These are phyloP conservation scores for Gastrophysa polygoni DNA, from an alignment of 2,888 invertebrate species.

Conservation along the genomic window DNA sequence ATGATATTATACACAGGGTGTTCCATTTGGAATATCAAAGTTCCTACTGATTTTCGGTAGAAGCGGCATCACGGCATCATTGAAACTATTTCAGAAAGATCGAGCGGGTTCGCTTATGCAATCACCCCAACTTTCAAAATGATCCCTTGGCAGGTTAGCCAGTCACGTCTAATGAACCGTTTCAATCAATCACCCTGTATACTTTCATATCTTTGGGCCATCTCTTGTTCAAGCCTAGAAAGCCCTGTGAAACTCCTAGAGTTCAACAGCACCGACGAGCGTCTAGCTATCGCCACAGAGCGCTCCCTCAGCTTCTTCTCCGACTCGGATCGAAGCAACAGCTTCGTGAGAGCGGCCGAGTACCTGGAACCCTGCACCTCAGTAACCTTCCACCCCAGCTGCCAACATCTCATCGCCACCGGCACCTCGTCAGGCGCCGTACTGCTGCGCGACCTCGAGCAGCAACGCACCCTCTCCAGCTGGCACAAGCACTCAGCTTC, in stretches of 20 bases:
- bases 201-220: too few relatives aligned
- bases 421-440: slow-evolving; percentile 46
- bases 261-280: slow-evolving; percentile 46
- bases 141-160: too few relatives aligned
- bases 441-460: slow-evolving; percentile 43
- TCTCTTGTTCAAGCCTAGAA: slow-evolving; percentile 28
- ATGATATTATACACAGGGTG: too few relatives aligned
- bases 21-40: too few relatives aligned
- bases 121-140: too few relatives aligned
- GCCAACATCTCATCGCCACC: slow-evolving; percentile 40
- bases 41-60: too few relatives aligned
- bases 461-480: slow-evolving; percentile 33
- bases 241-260: slow-evolving; percentile 42
- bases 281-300: slow-evolving; percentile 42
- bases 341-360: slow-evolving; percentile 31
- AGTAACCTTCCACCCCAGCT: slow-evolving; percentile 45
- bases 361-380: slow-evolving; percentile 26
- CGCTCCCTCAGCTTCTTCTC: slow-evolving; percentile 30
- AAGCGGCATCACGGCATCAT: too few relatives aligned
- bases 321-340: slow-evolving; percentile 28
- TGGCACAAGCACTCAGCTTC: slow-evolving; percentile 41
- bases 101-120: too few relatives aligned
- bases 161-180: too few relatives aligned
- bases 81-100: too few relatives aligned
- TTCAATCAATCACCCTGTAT: too few relatives aligned